Evolutionary conservation across 2,113 vertebrate species (phyloP).

Genomic region (Glareola pratincola): DNA sequence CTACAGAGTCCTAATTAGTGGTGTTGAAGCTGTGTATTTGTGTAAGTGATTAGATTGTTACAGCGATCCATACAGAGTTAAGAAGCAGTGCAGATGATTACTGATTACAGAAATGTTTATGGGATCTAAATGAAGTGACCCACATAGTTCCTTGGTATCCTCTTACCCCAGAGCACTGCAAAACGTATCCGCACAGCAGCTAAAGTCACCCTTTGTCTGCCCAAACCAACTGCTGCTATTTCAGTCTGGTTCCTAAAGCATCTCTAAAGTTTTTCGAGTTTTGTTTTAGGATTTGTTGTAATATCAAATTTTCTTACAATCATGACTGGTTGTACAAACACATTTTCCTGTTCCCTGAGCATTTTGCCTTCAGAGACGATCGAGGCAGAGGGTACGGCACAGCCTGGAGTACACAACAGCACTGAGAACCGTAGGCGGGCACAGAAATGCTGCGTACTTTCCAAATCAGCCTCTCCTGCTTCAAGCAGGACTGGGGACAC

Average conservation of each 20-base stretch:
- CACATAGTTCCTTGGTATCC: constrained; percentile 7
- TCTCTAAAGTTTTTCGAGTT: neutral
- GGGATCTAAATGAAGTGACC: constrained; percentile 45
- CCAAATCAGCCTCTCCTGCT: neutral
- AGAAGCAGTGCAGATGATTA: constrained; percentile 49
- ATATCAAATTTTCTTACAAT: constrained; percentile 15
- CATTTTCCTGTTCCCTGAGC: neutral
- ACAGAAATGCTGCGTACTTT: neutral
- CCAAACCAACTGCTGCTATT: neutral
- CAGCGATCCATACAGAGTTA: neutral
- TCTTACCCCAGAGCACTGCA: constrained; percentile 23
- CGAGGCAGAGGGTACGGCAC: neutral
- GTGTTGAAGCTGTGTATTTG: constrained; percentile 61
- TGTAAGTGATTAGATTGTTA: constrained; percentile 62
- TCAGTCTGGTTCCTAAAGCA: neutral
- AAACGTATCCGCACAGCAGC: neutral
- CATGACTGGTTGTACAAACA: neutral
- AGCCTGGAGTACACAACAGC: neutral
- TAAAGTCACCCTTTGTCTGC: neutral
- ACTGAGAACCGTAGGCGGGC: neutral
- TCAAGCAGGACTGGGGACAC: neutral
- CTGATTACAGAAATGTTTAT: constrained; percentile 65
- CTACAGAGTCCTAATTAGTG: constrained; percentile 54
- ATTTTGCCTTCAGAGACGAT: neutral
- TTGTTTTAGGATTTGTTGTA: neutral